Conservation (phyloP, 2,888 invertebrate species). For the Watsonalla binaria region DNA sequence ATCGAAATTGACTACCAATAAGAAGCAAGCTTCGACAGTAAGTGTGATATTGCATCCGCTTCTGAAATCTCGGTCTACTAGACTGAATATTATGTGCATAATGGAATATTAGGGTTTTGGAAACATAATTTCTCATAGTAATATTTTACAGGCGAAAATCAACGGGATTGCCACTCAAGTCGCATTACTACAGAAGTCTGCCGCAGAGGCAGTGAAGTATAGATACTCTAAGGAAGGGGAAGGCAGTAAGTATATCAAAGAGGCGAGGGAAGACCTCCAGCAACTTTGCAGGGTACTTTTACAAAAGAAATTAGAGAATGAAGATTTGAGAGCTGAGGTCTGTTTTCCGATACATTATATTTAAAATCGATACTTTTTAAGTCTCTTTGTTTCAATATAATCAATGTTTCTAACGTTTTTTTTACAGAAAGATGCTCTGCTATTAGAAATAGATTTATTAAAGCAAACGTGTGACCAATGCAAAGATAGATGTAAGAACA, state of each 20-base stretch:
- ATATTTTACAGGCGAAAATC: neutral
- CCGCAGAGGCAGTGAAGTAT: slow-evolving; percentile 31
- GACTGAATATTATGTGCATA: no score
- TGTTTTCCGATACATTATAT: neutral
- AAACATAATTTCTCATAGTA: slow-evolving; percentile 1
- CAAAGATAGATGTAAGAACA: slow-evolving; percentile 49
- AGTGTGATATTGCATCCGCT: slow-evolving; percentile 13
- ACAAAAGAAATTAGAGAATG: slow-evolving; percentile 58
- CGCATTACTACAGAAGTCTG: slow-evolving; percentile 22
- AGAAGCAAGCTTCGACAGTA: slow-evolving; percentile 49
- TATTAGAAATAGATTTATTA: slow-evolving; percentile 48
- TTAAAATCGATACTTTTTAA: neutral
- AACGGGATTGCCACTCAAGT: slow-evolving; percentile 26
- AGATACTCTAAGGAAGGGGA: slow-evolving; percentile 50
- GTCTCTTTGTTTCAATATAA: neutral
- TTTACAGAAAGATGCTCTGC: slow-evolving; percentile 44
- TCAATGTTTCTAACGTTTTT: slow-evolving; percentile 13
- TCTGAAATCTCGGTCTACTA: no score
- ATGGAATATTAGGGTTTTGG: no score
- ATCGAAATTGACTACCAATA: slow-evolving; percentile 30
- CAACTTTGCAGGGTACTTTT: slow-evolving; percentile 51
- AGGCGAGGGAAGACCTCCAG: slow-evolving; percentile 55
- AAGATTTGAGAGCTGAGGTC: slow-evolving; percentile 58
- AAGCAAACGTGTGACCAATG: slow-evolving; percentile 42
- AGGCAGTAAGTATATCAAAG: slow-evolving; percentile 43